Evolutionary conservation across 2,888 invertebrate genomes (phyloP), one percentile per base, ranked within the genome.

Genomic region (Phyllotreta striolata): DNA sequence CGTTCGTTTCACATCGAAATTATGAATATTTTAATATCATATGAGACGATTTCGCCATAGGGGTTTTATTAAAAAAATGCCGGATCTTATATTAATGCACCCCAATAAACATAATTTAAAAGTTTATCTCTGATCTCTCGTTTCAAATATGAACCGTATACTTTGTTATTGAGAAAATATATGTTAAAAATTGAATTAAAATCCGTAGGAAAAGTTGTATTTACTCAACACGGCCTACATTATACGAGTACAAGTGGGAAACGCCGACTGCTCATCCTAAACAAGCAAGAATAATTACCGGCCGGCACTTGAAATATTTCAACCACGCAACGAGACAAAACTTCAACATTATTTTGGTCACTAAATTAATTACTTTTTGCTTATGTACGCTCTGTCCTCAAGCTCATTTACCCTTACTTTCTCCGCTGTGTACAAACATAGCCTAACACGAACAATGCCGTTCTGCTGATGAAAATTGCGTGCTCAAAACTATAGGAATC

Each of bases 361-460:
- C 60, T 56, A 56, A 64, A 64, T 64, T 64, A 64, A 64, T 64
- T 64, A 60, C 51, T 64, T 64, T 56, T 60, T 51, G 64, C 56
- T 55, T 60, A 60, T 44, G 39, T 64, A 60, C 44, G 44, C 52
- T 43, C 43, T 44, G 54, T 60, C 52, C 60, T 44, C 39, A 1
- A 52, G 40, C 7, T 44, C 40, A 24, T 6, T 43, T 38, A 52
- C 37, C 52, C 52, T 47, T 43, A 47, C 52, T 52, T 52, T 59
- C 34, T 51, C 52, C 35, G 6, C 49, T 14, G 40, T 12, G 12
- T 13, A 49, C 49, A 49, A 58, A 58, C 58, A 58, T 49, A 8
- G 58, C 6, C 58, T n/a, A 34, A 49, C 7, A 49, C 1, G 35
- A 49, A 58, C 58, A 58, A 58, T 58, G 41, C 39, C 8, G 24